Conservation (phyloP, 2,113 vertebrate species). For the Tenebrosternarchus preto region DNA sequence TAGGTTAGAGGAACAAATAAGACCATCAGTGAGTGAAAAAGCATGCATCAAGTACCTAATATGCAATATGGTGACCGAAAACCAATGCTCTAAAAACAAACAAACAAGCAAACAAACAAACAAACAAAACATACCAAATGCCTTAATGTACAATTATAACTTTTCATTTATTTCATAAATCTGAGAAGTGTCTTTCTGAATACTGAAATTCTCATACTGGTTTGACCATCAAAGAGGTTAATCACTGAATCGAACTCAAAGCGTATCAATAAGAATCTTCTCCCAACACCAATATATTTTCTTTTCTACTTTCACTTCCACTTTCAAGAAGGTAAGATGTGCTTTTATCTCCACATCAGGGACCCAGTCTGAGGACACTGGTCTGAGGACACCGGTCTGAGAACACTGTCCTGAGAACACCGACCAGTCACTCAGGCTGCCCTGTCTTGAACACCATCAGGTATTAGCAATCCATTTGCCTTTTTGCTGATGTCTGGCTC, state of each 20-base stretch:
- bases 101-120: no score
- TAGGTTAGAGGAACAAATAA: no score
- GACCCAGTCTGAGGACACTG: constrained; percentile 4
- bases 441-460: not conserved
- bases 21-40: no score
- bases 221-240: not conserved
- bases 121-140: no score
- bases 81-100: no score
- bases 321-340: constrained; percentile 4
- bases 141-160: not conserved
- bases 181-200: not conserved
- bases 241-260: not conserved
- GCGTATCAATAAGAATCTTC: not conserved
- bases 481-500: not conserved
- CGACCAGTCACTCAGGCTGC: not conserved
- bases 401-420: no score
- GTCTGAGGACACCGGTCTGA: no score
- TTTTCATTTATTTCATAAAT: not conserved
- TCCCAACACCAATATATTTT: not conserved
- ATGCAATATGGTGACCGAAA: no score
- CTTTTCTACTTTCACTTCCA: not conserved
- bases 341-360: constrained; percentile 32
- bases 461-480: constrained; percentile 21
- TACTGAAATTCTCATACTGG: not conserved
- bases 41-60: no score